Conservation (phyloP, 2,797 vertebrate species). For the Taenioides sp. region DNA sequence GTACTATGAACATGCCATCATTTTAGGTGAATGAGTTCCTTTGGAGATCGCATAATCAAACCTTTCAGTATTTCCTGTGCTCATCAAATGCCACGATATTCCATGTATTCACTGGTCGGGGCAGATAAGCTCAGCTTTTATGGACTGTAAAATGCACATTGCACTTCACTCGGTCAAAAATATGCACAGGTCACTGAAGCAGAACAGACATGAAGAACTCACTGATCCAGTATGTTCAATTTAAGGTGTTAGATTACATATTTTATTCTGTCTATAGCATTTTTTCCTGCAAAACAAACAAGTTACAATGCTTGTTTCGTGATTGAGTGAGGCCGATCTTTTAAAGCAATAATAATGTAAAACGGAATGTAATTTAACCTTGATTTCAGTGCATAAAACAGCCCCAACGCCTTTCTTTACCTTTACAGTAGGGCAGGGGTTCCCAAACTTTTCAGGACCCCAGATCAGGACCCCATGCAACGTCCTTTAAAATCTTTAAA, state of each 20-base stretch:
- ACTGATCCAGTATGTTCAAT: background rate
- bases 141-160: conserved; percentile 3
- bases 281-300: background rate
- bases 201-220: background rate
- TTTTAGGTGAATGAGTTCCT: background rate
- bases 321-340: too few species aligned
- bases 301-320: too few species aligned
- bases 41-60: background rate
- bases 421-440: too few species aligned
- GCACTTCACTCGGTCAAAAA: background rate
- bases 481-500: too few species aligned
- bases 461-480: too few species aligned
- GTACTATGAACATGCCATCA: too few species aligned
- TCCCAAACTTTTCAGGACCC: too few species aligned
- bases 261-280: background rate
- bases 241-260: background rate
- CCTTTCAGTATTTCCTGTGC: background rate
- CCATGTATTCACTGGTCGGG: background rate
- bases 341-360: background rate
- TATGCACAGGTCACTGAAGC: background rate
- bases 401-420: background rate
- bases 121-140: conserved; percentile 2
- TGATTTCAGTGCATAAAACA: background rate
- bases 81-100: conserved; percentile 2
- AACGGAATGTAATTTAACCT: background rate